Evolutionary conservation across 1,140 invertebrate species (phyloP), one percentile per base, ranked within the genome.

Genomic region (Idris sp.): DNA sequence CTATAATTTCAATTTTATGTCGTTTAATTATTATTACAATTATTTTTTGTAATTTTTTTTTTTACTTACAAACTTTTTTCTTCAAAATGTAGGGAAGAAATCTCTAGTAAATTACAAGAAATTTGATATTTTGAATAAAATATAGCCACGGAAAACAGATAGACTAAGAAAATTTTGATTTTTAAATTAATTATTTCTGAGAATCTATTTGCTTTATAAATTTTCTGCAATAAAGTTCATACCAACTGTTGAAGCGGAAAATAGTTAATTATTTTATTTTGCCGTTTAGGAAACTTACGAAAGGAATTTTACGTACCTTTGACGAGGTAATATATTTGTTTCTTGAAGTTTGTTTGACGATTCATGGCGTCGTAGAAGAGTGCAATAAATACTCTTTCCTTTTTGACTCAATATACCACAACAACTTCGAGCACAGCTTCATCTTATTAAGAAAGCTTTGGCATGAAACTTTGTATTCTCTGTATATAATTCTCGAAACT

Each of bases 361-460:
- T 61, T 69, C 48, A 69, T 40, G 43, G 36, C 44, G 30, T 19
- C 28, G 14, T 36, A 38, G 54, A 68, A 58, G 46, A 59, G 40
- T 54, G 61, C 54, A 69, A 69, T 61, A 54, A 59, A 53, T 61
- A 69, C 46, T 59, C 44, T 69, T 58, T 69, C 65, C 46, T 44
- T 61, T 58, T 61, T 44, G 35, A 53, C 43, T 51, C 54, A 61
- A 61, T 58, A 46, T 58, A 68, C 51, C 51, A 58, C 64, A 69
- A 67, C 33, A 67, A 69, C 43, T 69, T 53, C 16, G 46, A 46
- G 36, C 30, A 40, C 28, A 51, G 53, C 53, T 59, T 59, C 30
- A 51, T 59, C 53, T 69, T 59, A 69, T 59, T 53, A 69, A 69
- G 54, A 61, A 59, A 53, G 35, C 64, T 59, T 69, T 69, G 25